Base-by-base conservation (phyloP, 2,113 vertebrate genomes). In the Rhinopomastus cyanomelas region DNA sequence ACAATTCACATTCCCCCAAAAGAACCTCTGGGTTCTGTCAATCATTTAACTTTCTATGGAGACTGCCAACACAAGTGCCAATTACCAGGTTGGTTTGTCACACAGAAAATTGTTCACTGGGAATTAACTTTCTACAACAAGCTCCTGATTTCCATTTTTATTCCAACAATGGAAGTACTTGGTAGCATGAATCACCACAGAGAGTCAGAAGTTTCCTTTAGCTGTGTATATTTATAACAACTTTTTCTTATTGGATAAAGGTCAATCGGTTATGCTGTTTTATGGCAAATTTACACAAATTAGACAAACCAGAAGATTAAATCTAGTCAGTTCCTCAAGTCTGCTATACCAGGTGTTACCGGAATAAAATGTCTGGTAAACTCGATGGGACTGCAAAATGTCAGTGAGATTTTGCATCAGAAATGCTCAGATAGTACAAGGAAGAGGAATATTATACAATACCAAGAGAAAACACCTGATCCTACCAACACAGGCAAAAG, bases 31-130 rank as follows among this genome's bases (percentile, higher is more conserved):
- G 65, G 80, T 71, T 81, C 82, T 72, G 69, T 72, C 85, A 85
- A 26, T 75, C 53, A 69, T 68, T 53, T 46, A 7, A 71, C 90
- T 88, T 82, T 69, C 85, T 89, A 15, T 48, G 72, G 91, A 93
- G 93, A 74, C 44, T 92, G 82, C 89, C 89, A 94, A 48, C 82
- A 85, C 76, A 89, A 94, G 85, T 37, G 30, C 76, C 85, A 92
- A 88, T 92, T 93, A 94, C 66, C 87, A 26, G 91, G 85, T 81
- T 93, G 91, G 93, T 91, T 94, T 94, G 85, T 84, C 91, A 93
- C 80, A 88, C n/a, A 80, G 65, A 84, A 88, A 95, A 92, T 96
- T 91, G 68, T 68, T 93, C 69, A 23, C 90, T 86, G 90, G 89
- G 88, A 94, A 94, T 95, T 96, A 89, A 57, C 73, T 92, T 89